phyloP scores from a whole-genome alignment of 2,888 invertebrate genomes.

The Argynnis bischoffii region DNA sequence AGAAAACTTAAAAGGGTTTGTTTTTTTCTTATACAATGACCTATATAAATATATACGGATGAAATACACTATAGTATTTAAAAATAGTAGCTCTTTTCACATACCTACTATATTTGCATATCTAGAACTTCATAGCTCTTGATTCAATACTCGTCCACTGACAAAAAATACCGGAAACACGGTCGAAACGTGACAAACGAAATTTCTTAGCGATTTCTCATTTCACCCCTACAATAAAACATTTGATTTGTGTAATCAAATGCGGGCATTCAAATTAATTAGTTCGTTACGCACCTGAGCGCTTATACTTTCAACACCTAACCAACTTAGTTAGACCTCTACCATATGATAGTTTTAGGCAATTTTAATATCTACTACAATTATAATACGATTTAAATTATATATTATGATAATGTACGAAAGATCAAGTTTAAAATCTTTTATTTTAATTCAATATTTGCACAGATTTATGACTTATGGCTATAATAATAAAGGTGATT shows the following conservation, averaged over 20 bases:
- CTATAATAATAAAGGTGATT: too few species aligned
- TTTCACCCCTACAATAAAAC: conserved; percentile 74
- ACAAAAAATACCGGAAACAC: conserved; percentile 75
- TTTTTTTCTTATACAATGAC: too few species aligned
- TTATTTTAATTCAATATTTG: background rate
- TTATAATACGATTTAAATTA: background rate
- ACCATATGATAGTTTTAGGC: conserved; percentile 1
- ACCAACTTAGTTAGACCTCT: conserved; percentile 34
- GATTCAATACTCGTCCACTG: conserved; percentile 63
- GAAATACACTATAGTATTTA: too few species aligned
- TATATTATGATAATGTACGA: background rate
- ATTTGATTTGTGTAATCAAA: conserved; percentile 82
- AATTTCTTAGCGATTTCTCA: conserved; percentile 82
- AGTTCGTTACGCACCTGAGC: conserved; percentile 82
- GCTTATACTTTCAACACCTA: conserved; percentile 56
- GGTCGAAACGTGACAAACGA: conserved; percentile 76
- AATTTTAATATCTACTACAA: background rate
- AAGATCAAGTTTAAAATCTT: background rate
- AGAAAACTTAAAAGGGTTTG: too few species aligned
- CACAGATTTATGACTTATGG: conserved; percentile 15
- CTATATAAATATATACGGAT: too few species aligned
- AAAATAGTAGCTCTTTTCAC: too few species aligned
- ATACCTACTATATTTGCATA: background rate
- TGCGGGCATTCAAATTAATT: conserved; percentile 81
- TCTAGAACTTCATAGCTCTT: conserved; percentile 32